Evolutionary conservation across 2,888 invertebrate genomes (phyloP), one percentile per base, ranked within the genome.

Genomic region (Syrphus vitripennis): DNA sequence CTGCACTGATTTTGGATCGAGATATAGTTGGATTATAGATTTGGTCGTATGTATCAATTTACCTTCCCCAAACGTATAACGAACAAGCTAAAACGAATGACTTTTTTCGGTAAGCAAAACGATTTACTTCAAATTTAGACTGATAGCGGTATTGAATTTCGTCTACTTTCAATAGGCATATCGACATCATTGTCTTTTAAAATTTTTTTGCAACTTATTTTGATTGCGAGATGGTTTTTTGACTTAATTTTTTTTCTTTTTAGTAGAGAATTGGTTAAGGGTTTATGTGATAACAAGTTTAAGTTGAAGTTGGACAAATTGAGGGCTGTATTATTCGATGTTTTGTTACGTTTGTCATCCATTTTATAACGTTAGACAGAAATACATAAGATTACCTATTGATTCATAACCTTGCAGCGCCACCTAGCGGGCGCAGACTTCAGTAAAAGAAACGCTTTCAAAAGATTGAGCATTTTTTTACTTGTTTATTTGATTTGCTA

Each of bases 21-120:
- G 34, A 59, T 50, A 31, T 61, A 59, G 59, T 59, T 74, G 26
- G 26, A 57, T 57, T 75, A 65, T 65, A 65, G 45, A 65, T 65
- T 50, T 67, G 48, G 74, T 53, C 59, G 65, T 42, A 79, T 74
- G 80, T 74, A 74, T 80, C 67, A 80, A 80, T 80, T 80, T 70
- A 55, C 74, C 14, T 50, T n/a, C n/a, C n/a, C n/a, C n/a, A n/a
- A n/a, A n/a, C n/a, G n/a, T n/a, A n/a, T n/a, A n/a, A n/a, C n/a
- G n/a, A n/a, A n/a, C n/a, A n/a, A n/a, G n/a, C n/a, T n/a, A n/a
- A n/a, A n/a, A n/a, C n/a, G 26, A 34, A 65, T 29, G 34, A 34
- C 29, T 50, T 34, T 67, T 42, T 63, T 29, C 45, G 53, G 61
- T 61, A 42, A 69, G 69, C 50, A 53, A 65, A 76, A 19, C 61